These are phyloP conservation scores for Poecile montanus DNA, from an alignment of 2,797 vertebrate genomes.

Conservation along the genomic window DNA sequence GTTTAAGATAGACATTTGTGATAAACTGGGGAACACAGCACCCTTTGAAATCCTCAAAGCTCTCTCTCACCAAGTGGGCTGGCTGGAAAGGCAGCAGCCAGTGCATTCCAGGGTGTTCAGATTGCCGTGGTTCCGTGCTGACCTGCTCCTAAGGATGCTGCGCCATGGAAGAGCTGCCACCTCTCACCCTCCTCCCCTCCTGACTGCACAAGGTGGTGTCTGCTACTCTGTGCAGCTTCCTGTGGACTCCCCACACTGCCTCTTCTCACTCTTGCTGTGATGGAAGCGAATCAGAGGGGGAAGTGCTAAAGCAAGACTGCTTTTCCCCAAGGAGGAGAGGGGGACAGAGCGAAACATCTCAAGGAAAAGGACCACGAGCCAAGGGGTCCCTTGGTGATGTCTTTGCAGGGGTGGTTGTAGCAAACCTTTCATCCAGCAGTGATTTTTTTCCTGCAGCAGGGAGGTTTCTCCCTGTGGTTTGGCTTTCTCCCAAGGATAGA, in stretches of 20 bases:
- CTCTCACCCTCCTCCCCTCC: neutral
- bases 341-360: neutral
- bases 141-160: neutral
- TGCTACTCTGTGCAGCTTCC: neutral
- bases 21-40: constrained; percentile 31
- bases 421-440: neutral
- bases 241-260: neutral
- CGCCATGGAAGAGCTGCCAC: neutral
- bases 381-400: accelerated
- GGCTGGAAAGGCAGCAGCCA: neutral
- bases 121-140: accelerated
- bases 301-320: neutral
- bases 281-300: neutral
- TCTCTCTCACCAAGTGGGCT: neutral
- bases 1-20: constrained; percentile 59
- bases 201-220: neutral
- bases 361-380: neutral
- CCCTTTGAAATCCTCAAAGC: constrained; percentile 63
- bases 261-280: neutral
- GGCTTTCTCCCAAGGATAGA: neutral
- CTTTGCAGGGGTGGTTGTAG: neutral
- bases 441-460: neutral
- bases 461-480: neutral
- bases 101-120: neutral
- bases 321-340: neutral